Evolutionary conservation across 1,140 invertebrate genomes (phyloP), one percentile per base, ranked within the genome.

Genomic region (Gryon sp.): DNA sequence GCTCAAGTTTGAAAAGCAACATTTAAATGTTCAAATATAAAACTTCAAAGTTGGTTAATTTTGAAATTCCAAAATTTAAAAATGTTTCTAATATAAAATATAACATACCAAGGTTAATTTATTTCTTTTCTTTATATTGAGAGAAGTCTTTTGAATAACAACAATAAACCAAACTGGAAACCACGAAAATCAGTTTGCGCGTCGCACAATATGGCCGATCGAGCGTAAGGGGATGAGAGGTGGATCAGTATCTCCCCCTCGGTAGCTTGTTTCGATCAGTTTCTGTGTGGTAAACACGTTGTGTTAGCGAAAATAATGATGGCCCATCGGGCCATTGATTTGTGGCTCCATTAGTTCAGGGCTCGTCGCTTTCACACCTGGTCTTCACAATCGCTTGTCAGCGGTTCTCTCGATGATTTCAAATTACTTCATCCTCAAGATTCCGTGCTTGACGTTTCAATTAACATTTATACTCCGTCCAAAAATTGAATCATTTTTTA

Each of bases 341-440:
- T 88, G 86, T 87, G 72, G 84, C 84, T 86, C 84, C 81, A 88
- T 88, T 88, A 88, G 84, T 85, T 88, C 78, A 82, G 82, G 86
- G 81, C 82, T 83, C 72, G 79, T 81, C 79, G 78, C 60, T 46
- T 85, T 84, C 82, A 83, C 86, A 88, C 86, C 86, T 88, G 86
- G 86, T 62, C 15, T 69, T 60, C 70, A 65, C 45, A 70, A 63
- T 46, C 41, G 57, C 30, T 34, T 70, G 74, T 72, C 69, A 66
- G 53, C 52, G 65, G 81, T 81, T 72, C 74, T 81, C 78, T 82
- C 82, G 70, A 83, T 86, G 83, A 86, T 84, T 84, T 83, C 78
- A 62, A 83, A 86, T 86, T 84, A 84, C 45, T 84, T 84, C 78
- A 80, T 73, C 75, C 76, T 43, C 15, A 69, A 36, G 6, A 73